Evolutionary conservation across 2,797 vertebrate genomes (phyloP).

Genomic region (Benthosema pterotum): DNA sequence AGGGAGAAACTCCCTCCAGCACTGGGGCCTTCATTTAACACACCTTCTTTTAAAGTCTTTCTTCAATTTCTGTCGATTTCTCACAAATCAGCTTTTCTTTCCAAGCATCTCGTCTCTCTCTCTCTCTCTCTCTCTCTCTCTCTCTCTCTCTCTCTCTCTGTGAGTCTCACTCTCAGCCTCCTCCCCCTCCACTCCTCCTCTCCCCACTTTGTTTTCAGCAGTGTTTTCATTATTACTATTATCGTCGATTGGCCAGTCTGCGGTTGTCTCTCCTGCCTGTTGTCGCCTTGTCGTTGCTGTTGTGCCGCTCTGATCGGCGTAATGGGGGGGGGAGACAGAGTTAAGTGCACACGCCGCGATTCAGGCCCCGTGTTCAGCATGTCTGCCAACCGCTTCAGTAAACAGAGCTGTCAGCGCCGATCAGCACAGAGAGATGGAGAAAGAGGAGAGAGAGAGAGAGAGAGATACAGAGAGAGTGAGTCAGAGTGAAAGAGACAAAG

Average conservation of each 20-base stretch:
- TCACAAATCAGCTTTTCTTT: constrained; percentile 61
- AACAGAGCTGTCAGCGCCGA: constrained; percentile 66
- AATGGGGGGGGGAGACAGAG: constrained; percentile 68
- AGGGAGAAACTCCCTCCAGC: constrained; percentile 76
- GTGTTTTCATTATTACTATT: constrained; percentile 39
- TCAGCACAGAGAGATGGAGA: constrained; percentile 36
- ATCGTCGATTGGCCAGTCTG: constrained; percentile 48
- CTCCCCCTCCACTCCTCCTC: constrained; percentile 27
- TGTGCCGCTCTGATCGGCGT: constrained; percentile 59
- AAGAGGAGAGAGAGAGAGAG: background rate
- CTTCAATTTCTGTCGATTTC: constrained; percentile 37
- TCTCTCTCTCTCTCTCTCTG: background rate
- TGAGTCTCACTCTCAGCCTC: constrained; percentile 20
- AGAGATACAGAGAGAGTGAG: background rate
- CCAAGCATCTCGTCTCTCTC: constrained; percentile 13
- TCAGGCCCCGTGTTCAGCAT: constrained; percentile 59
- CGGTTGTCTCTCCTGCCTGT: constrained; percentile 53
- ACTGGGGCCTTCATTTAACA: constrained; percentile 71
- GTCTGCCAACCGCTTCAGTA: constrained; percentile 59
- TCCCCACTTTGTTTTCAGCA: constrained; percentile 49
- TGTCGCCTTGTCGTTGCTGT: constrained; percentile 31
- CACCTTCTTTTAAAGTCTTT: constrained; percentile 73
- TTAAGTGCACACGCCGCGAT: constrained; percentile 60
- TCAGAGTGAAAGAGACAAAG: constrained; percentile 1
- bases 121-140: constrained; percentile 2